Conservation (phyloP, 2,888 invertebrate genomes). For the Andrena bicolor region DNA sequence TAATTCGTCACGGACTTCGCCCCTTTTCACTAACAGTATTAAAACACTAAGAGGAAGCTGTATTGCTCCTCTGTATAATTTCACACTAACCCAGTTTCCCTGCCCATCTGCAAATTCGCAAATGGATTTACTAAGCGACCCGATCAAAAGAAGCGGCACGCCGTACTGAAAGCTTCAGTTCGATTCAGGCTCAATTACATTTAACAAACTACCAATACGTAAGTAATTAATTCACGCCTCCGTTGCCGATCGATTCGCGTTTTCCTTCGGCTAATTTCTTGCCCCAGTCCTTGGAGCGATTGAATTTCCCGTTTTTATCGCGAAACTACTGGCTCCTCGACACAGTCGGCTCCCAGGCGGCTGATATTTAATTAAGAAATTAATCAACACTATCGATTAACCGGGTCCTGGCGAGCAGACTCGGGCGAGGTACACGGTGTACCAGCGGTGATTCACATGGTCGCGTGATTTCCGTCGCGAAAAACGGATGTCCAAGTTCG, state of each 20-base stretch:
- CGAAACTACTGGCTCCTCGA: background rate
- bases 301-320: background rate
- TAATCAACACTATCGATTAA: conserved; percentile 1
- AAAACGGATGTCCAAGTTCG: conserved; percentile 16
- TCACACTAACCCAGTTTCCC: background rate
- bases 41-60: too few relatives aligned
- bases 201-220: conserved; percentile 1
- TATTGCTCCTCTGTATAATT: background rate
- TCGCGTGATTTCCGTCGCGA: too few relatives aligned
- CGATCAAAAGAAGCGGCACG: background rate
- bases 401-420: background rate
- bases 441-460: too few relatives aligned
- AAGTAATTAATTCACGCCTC: background rate
- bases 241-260: background rate
- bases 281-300: background rate
- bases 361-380: background rate
- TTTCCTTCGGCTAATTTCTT: background rate
- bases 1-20: too few relatives aligned
- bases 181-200: background rate
- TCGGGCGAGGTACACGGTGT: conserved; percentile 13
- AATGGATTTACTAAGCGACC: background rate
- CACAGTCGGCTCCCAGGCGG: background rate
- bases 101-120: background rate
- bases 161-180: background rate
- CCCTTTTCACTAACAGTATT: too few relatives aligned